phyloP scores from a whole-genome alignment of 2,888 invertebrate genomes.

The Chrysolina oricalcia region DNA sequence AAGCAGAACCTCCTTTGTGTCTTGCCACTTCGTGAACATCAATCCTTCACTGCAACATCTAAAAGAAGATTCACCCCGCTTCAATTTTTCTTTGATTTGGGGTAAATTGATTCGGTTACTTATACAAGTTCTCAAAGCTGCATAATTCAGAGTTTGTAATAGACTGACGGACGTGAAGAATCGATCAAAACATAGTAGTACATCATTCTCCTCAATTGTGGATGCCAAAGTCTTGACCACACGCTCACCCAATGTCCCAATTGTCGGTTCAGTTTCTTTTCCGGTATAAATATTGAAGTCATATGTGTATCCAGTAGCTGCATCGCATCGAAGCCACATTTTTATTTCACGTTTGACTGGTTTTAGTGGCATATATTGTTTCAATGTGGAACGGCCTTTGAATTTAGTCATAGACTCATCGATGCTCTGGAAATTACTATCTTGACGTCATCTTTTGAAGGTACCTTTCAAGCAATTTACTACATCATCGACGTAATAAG shows the following conservation, averaged over 20 bases:
- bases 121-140: too few relatives aligned
- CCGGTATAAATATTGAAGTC: conserved; percentile 46
- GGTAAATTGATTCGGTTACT: too few relatives aligned
- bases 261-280: conserved; percentile 32
- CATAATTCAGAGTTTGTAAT: conserved; percentile 1
- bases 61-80: too few relatives aligned
- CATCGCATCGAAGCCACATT: too few relatives aligned
- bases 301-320: conserved; percentile 41
- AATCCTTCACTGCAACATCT: conserved; percentile 57
- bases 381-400: background rate
- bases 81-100: background rate
- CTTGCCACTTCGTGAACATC: too few relatives aligned
- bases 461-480: conserved; percentile 13
- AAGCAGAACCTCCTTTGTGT: too few relatives aligned
- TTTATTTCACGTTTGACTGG: too few relatives aligned
- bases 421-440: conserved; percentile 23
- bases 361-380: too few relatives aligned
- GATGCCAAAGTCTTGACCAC: conserved; percentile 27
- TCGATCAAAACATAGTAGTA: conserved; percentile 17
- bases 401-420: conserved; percentile 17
- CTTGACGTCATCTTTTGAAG: conserved; percentile 13
- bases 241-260: conserved; percentile 30
- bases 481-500: conserved; percentile 28
- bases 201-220: conserved; percentile 6
- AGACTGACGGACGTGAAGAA: conserved; percentile 21